These are phyloP conservation scores for Falcunculus frontatus DNA, from an alignment of 2,113 vertebrate species.

Conservation along the genomic window DNA sequence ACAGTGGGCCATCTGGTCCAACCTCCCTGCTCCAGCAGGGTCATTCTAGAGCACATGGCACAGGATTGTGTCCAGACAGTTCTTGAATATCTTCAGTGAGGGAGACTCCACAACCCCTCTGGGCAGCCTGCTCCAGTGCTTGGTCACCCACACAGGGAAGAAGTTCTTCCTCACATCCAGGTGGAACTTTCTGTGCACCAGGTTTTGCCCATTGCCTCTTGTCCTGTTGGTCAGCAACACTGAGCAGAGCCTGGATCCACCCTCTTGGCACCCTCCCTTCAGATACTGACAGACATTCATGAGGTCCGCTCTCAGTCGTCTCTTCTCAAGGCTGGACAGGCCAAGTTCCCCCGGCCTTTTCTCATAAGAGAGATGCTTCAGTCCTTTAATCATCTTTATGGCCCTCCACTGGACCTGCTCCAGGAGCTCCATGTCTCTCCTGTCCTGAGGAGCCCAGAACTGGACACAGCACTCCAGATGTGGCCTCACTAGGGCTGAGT, in stretches of 20 bases:
- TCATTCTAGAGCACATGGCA: background rate
- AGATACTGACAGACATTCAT: background rate
- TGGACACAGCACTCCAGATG: background rate
- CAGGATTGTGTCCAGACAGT: background rate
- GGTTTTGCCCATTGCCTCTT: background rate
- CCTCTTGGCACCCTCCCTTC: background rate
- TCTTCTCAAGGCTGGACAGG: background rate
- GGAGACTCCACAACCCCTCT: background rate
- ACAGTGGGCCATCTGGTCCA: background rate
- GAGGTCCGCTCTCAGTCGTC: background rate
- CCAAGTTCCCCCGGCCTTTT: background rate
- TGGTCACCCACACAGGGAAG: background rate
- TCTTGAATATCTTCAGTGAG: background rate
- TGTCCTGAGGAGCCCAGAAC: background rate
- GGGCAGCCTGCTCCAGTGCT: background rate
- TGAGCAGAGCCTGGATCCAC: background rate
- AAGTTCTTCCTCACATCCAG: background rate
- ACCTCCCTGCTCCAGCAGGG: background rate
- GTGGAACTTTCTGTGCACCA: background rate
- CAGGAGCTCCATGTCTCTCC: background rate
- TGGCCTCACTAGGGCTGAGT: too few relatives aligned
- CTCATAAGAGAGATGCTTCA: background rate
- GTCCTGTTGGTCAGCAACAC: fast-evolving
- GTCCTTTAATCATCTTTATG: background rate
- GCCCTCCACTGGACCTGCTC: background rate